Base-by-base conservation (phyloP, 2,797 vertebrate species). In the Cossypha heuglini region DNA sequence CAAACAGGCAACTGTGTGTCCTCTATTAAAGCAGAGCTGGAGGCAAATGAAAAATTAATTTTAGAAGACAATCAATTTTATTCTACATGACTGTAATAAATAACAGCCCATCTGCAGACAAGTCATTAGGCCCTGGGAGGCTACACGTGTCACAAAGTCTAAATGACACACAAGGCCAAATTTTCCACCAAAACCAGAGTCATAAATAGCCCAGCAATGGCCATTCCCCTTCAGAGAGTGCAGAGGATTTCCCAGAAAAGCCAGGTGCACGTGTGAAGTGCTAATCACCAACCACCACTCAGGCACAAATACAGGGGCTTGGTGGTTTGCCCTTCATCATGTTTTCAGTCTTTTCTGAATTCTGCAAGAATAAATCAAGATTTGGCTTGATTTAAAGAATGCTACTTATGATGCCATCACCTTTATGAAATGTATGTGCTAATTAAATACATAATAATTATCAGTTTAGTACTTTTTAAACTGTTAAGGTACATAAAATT, bases 11-110 rank as follows among this genome's bases (percentile, higher is more conserved):
- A 98, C 96, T 98, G 96, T 98, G 98, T 98, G 98, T 98, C 98
- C 98, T 98, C 98, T 98, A 98, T 98, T 98, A 98, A 98, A 98
- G 98, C 97, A 98, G 97, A 97, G 98, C 98, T 98, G 96, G 97
- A 98, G 98, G 98, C 98, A 98, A 98, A 98, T 97, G 97, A 98
- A 98, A 98, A 98, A 99, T 98, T 98, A 98, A 99, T 99, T 98
- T 98, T 98, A 98, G 98, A 98, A 99, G 98, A 99, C 98, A 98
- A 98, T 98, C 98, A 98, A 98, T 98, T 99, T 98, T 98, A 98
- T 98, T 98, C 98, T 98, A 98, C 98, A 98, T 98, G 98, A 98
- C 98, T 98, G 97, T 98, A 98, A 98, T 99, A 99, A 98, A 98
- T 99, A 98, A 98, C 98, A 98, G 98, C 97, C 98, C 97, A 98